phyloP scores from a whole-genome alignment of 1,140 invertebrate species.

The Parasteatoda tepidariorum region DNA sequence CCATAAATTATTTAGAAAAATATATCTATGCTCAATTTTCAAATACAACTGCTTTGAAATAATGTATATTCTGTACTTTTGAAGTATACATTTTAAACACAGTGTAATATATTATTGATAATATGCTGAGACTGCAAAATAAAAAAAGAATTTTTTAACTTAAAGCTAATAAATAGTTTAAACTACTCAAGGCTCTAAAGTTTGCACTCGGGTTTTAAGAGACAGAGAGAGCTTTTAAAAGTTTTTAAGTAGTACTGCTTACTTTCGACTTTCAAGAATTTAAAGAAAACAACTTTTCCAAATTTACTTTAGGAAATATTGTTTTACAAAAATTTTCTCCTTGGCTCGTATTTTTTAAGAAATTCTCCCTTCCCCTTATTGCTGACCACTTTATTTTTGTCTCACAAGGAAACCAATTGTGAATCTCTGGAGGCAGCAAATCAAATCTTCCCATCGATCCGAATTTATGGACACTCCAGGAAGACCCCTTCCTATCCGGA shows the following conservation, averaged over 20 bases:
- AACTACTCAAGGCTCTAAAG: too few species aligned
- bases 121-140: too few species aligned
- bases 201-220: too few species aligned
- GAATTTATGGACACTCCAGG: slow-evolving; percentile 43
- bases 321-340: background rate
- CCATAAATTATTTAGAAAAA: too few species aligned
- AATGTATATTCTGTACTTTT: too few species aligned
- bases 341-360: background rate
- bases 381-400: slow-evolving; percentile 47
- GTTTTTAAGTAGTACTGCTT: background rate
- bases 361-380: background rate
- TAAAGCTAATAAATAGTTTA: too few species aligned
- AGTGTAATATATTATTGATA: too few species aligned
- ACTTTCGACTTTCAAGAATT: background rate
- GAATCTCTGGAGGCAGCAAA: slow-evolving; percentile 24
- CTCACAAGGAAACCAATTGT: slow-evolving; percentile 33
- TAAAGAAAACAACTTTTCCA: background rate
- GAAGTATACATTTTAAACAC: too few species aligned
- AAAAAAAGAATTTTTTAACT: too few species aligned
- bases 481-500: background rate
- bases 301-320: background rate
- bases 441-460: slow-evolving; percentile 43
- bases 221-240: too few species aligned
- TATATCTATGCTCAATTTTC: too few species aligned
- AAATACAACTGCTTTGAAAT: too few species aligned